phyloP scores from a whole-genome alignment of 2,888 invertebrate genomes.

The Mythimna loreyi region DNA sequence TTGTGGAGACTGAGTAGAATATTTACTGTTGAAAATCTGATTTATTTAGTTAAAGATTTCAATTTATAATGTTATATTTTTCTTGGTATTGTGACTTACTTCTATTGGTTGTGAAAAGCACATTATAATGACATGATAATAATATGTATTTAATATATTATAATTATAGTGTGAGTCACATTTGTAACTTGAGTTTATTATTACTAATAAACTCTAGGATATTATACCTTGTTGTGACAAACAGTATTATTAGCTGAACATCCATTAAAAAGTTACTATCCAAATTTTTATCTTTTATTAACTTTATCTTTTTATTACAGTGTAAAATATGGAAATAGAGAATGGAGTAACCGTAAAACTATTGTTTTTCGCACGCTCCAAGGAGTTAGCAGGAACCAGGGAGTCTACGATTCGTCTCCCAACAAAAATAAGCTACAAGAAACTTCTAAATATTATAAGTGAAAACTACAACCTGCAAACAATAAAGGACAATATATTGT shows the following conservation, averaged over 20 bases:
- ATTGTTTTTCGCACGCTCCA: conserved; percentile 97
- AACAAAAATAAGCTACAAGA: conserved; percentile 87
- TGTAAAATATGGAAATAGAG: conserved; percentile 87
- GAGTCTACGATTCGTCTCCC: conserved; percentile 90
- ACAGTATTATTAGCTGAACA: neutral
- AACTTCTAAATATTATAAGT: conserved; percentile 92
- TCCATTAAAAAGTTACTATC: neutral
- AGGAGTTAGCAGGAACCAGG: conserved; percentile 94
- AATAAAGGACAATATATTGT: conserved; percentile 93
- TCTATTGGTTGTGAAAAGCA: neutral
- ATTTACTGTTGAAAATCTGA: neutral
- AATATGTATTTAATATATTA: too few relatives aligned
- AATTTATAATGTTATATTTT: neutral
- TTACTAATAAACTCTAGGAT: neutral
- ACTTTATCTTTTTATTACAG: conserved; percentile 67
- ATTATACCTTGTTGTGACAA: neutral
- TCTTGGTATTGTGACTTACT: neutral
- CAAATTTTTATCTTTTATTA: neutral
- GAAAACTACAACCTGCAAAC: conserved; percentile 92
- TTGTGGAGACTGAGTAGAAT: neutral
- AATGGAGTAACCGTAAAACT: conserved; percentile 91
- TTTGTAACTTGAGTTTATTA: neutral
- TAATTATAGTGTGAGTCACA: neutral
- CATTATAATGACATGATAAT: neutral
- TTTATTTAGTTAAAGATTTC: neutral